A percentile compares a stretch with the other conserved stretches of the same genome.
Conservation (phyloP, 2,888 invertebrate species). For the Strigamia maritima region DNA sequence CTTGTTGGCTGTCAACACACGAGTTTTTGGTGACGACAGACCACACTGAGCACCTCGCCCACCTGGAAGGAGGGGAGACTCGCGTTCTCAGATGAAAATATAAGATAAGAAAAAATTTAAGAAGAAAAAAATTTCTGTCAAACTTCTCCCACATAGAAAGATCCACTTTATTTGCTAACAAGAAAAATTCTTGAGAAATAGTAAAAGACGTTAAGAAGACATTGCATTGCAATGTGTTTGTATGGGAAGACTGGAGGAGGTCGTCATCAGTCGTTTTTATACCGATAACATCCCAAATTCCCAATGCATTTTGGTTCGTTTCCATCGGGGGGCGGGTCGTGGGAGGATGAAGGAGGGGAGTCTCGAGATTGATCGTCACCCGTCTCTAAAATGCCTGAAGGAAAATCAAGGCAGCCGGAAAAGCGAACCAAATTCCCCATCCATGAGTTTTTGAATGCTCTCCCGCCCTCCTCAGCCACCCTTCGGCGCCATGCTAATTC, state of each 20-base stretch:
- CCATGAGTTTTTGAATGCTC: slow-evolving; percentile 15
- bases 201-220: neutral
- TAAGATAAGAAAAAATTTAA: neutral
- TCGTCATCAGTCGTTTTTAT: neutral
- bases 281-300: neutral
- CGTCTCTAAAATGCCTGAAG: neutral
- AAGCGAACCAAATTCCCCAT: slow-evolving; percentile 19
- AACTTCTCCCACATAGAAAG: slow-evolving; percentile 16
- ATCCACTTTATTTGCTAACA: slow-evolving; percentile 17
- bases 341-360: neutral
- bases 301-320: neutral
- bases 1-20: slow-evolving; percentile 15
- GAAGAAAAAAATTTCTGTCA: neutral
- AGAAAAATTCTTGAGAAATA: neutral
- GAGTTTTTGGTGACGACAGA: slow-evolving; percentile 14
- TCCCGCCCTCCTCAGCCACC: neutral
- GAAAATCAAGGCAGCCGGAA: slow-evolving; percentile 16
- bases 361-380: slow-evolving; percentile 8
- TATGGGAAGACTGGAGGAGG: neutral
- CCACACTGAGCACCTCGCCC: slow-evolving; percentile 25
- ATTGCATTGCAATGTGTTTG: neutral
- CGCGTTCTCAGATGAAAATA: slow-evolving; percentile 9
- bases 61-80: slow-evolving; percentile 19
- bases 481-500: slow-evolving; percentile 9
- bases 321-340: slow-evolving; percentile 6